Base-by-base conservation (phyloP, 1,140 invertebrate species). In the Periplaneta americana region DNA sequence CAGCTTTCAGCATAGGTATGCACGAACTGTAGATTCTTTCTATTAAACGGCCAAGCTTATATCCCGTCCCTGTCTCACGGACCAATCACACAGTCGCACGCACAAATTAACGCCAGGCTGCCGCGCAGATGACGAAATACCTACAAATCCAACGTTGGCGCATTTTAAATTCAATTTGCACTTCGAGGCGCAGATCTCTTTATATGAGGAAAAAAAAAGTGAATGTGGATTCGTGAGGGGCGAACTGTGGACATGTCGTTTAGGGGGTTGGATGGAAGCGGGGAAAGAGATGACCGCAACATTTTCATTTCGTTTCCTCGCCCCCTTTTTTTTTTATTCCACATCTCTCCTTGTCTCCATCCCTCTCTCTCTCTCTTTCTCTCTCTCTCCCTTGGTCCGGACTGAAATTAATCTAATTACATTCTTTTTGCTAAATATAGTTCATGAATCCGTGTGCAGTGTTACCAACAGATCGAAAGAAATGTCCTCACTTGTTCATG, bases 141-240 rank as follows among this genome's bases (percentile, higher is more conserved):
- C 33, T 78, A 35, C 76, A 78, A 78, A 78, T 78, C 35, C 34
- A 36, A 78, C 33, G 76, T 34, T 22, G 33, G 33, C n/a, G 6
- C 76, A 78, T 78, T 78, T 78, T 78, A 35, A 78, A 78, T 78
- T 78, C 76, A 78, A 78, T 78, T 78, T 78, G 35, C 76, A 78
- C 76, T 78, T 36, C 34, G 76, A 28, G 33, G 76, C 33, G n/a
- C 35, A 28, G 34, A 34, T 15, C 32, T 33, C 33, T 34, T 31
- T 75, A 34, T 17, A 34, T 0, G 74, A 31, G 34, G 74, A 28
- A 10, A 28, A 74, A 22, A 74, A 74, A 74, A 74, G 74, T 31
- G 74, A 57, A 31, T 31, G n/a, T 22, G 10, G 10, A 74, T 28
- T 74, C n/a, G 74, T 74, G 74, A 74, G n/a, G 32, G 22, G 22